Conservation (phyloP, 2,797 vertebrate species). For the Darevskia mixta region DNA sequence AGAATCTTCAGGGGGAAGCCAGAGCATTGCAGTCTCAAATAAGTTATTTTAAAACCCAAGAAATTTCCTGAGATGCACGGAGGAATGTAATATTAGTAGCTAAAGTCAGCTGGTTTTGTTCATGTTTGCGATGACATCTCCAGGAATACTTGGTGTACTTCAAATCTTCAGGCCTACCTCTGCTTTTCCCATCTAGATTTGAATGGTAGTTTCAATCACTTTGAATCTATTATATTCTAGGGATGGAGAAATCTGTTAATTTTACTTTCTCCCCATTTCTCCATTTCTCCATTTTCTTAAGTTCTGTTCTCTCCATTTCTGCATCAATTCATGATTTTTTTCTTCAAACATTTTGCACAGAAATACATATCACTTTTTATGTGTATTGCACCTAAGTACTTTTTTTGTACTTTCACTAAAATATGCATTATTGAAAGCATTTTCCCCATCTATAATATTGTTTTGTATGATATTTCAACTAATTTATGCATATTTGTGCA, state of each 20-base stretch:
- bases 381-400: too few relatives aligned
- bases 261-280: neutral
- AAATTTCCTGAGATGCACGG: neutral
- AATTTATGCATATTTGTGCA: too few relatives aligned
- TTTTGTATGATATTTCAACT: too few relatives aligned
- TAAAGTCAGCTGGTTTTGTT: neutral
- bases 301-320: neutral
- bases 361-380: too few relatives aligned
- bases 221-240: neutral
- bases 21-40: slow-evolving; percentile 6
- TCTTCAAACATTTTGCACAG: too few relatives aligned
- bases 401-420: too few relatives aligned
- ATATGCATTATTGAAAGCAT: too few relatives aligned
- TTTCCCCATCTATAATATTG: too few relatives aligned
- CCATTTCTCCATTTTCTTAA: neutral
- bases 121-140: neutral
- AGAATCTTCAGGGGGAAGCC: neutral
- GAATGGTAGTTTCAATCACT: too few relatives aligned
- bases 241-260: neutral
- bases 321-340: too few relatives aligned
- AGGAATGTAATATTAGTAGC: neutral
- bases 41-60: slow-evolving; percentile 15
- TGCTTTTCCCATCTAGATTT: neutral
- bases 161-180: neutral
- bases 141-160: neutral